Evolutionary conservation across 2,888 invertebrate species (phyloP).

Genomic region (Choristoneura rosaceana): DNA sequence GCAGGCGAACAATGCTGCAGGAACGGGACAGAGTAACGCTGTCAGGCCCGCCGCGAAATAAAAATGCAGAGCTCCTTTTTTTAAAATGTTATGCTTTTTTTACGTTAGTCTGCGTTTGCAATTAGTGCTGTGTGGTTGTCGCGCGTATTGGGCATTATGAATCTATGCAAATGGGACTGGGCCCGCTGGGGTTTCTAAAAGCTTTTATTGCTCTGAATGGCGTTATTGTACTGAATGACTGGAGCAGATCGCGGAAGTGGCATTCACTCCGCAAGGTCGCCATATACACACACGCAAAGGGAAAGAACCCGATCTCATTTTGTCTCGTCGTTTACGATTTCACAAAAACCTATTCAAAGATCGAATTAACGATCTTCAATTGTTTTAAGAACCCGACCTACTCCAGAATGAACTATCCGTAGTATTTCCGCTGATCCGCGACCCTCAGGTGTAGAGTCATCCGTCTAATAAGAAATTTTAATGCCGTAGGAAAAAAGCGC

Average conservation of each 20-base stretch:
- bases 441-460: conserved; percentile 47
- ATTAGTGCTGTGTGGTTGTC: conserved; percentile 83
- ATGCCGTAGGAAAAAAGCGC: conserved; percentile 75
- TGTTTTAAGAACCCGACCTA: neutral
- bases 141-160: conserved; percentile 71
- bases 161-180: conserved; percentile 71
- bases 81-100: conserved; percentile 83
- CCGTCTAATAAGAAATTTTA: conserved; percentile 74
- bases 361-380: neutral
- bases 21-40: conserved; percentile 77
- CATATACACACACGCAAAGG: neutral
- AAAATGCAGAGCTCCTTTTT: conserved; percentile 83
- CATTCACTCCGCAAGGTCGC: conserved; percentile 70
- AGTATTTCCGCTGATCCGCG: neutral
- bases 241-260: conserved; percentile 65
- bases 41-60: conserved; percentile 80
- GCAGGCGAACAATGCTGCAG: conserved; percentile 72
- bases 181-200: conserved; percentile 58
- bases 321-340: neutral
- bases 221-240: conserved; percentile 50
- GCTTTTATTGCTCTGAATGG: conserved; percentile 67
- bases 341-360: neutral
- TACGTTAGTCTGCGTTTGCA: conserved; percentile 84
- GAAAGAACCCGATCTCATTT: conserved; percentile 11
- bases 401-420: neutral